A percentile compares a stretch with the other conserved stretches of the same genome.
Conservation (phyloP, 1,140 invertebrate genomes). For the Stegodyphus dumicola region DNA sequence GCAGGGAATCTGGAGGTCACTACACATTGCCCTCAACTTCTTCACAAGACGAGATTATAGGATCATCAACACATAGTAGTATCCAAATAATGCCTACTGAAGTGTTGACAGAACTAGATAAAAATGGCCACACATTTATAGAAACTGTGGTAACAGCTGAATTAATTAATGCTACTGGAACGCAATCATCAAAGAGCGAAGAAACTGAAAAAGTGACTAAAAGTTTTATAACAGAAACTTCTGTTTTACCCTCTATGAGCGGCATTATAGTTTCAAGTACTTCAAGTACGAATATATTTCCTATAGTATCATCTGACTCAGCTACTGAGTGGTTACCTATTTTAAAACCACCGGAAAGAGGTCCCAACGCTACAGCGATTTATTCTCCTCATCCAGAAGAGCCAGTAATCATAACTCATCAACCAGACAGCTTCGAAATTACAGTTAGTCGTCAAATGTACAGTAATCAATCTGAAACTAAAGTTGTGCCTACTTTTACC, state of each 20-base stretch:
- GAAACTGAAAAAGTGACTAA: background rate
- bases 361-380: background rate
- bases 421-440: slow-evolving; percentile 63
- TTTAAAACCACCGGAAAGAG: slow-evolving; percentile 30
- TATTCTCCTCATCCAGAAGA: slow-evolving; percentile 30
- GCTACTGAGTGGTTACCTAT: slow-evolving; percentile 63
- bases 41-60: background rate
- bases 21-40: background rate
- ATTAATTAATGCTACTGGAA: background rate
- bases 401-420: slow-evolving; percentile 63
- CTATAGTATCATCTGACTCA: slow-evolving; percentile 34
- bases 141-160: slow-evolving; percentile 14
- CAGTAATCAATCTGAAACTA: slow-evolving; percentile 25
- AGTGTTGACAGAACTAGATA: slow-evolving; percentile 44
- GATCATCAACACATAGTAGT: background rate
- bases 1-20: background rate
- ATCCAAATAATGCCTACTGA: slow-evolving; percentile 31
- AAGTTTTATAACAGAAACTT: background rate
- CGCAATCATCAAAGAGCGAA: background rate
- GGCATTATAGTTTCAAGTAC: background rate
- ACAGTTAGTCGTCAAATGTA: slow-evolving; percentile 63
- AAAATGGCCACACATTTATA: slow-evolving; percentile 43
- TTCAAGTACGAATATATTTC: background rate
- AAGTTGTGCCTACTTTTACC: slow-evolving; percentile 18
- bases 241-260: slow-evolving; percentile 11